phyloP scores from a whole-genome alignment of 2,888 invertebrate species.

The Cantharis rufa region DNA sequence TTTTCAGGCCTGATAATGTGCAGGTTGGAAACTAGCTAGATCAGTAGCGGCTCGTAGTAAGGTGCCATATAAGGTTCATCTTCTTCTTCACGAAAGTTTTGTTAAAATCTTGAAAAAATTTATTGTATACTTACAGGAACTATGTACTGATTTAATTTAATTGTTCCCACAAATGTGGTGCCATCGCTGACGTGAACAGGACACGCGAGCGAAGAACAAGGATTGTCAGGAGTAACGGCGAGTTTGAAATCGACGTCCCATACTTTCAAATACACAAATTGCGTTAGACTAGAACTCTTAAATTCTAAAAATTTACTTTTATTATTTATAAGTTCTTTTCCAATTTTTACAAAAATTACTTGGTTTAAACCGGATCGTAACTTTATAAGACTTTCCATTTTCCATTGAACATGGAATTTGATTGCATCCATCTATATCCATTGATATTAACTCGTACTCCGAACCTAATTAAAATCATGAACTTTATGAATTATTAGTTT shows the following conservation, averaged over 20 bases:
- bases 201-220: constrained; percentile 29
- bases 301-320: constrained; percentile 8
- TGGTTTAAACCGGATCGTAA: constrained; percentile 28
- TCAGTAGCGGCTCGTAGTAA: too few species aligned
- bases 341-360: constrained; percentile 27
- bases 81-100: too few species aligned
- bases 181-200: constrained; percentile 21
- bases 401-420: constrained; percentile 31
- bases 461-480: constrained; percentile 30
- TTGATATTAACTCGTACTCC: constrained; percentile 27
- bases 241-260: constrained; percentile 15
- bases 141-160: constrained; percentile 19
- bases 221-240: constrained; percentile 29
- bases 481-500: neutral
- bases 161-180: constrained; percentile 20
- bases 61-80: too few species aligned
- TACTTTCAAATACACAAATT: constrained; percentile 21
- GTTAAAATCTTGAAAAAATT: neutral
- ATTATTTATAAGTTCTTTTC: neutral
- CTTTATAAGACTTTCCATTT: constrained; percentile 23
- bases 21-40: too few species aligned
- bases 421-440: constrained; percentile 35
- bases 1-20: neutral
- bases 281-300: constrained; percentile 16
- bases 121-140: constrained; percentile 24